phyloP scores from a whole-genome alignment of 2,113 vertebrate species.

The Mus pahari region DNA sequence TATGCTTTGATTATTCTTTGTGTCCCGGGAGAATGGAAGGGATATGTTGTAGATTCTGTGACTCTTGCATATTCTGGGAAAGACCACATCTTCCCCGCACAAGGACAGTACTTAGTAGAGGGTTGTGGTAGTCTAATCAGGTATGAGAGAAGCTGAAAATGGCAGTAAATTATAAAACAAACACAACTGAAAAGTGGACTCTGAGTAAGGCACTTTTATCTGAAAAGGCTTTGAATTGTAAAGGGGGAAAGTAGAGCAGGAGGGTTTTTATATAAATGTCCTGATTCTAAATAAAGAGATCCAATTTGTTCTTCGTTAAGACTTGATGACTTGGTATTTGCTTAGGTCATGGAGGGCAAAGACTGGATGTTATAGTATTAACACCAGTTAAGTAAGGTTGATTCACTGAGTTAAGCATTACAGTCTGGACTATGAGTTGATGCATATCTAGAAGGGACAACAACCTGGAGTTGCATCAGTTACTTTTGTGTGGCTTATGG shows the following conservation, averaged over 20 bases:
- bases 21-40: background rate
- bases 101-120: background rate
- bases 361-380: background rate
- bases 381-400: background rate
- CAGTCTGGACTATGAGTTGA: background rate
- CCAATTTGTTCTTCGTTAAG: background rate
- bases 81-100: background rate
- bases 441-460: background rate
- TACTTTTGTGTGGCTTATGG: background rate
- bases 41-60: background rate
- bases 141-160: background rate
- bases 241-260: background rate
- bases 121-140: background rate
- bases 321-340: constrained; percentile 47
- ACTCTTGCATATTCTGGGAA: background rate
- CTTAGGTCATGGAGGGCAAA: background rate
- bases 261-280: constrained; percentile 37
- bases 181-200: background rate
- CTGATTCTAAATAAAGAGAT: constrained; percentile 53
- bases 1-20: background rate
- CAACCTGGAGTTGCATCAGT: background rate
- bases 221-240: constrained; percentile 24
- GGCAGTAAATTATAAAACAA: constrained; percentile 37
- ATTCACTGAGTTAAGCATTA: background rate
- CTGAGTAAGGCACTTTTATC: constrained; percentile 5